phyloP scores from a whole-genome alignment of 1,140 invertebrate genomes.

The Macrotrachela quadricornifera region DNA sequence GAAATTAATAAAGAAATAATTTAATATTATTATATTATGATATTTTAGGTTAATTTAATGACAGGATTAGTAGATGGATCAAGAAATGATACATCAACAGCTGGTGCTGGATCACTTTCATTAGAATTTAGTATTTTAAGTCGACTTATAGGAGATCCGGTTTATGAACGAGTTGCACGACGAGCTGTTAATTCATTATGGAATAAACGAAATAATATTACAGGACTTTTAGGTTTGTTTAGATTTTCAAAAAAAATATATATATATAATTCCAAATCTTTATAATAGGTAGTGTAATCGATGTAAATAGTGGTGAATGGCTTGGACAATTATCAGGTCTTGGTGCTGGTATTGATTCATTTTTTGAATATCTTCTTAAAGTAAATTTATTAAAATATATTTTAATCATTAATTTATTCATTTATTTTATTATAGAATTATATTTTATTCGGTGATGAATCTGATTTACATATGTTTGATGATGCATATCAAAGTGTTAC shows the following conservation, averaged over 20 bases:
- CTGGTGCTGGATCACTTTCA: conserved; percentile 42
- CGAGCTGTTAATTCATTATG: conserved; percentile 37
- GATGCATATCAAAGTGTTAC: conserved; percentile 40
- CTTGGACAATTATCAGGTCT: conserved; percentile 39
- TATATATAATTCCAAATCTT: conserved; percentile 9
- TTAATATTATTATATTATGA: not conserved
- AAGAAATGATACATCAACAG: conserved; percentile 42
- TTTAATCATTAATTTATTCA: too few species aligned
- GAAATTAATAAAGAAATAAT: not conserved
- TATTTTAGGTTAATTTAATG: conserved; percentile 36
- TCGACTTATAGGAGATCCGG: conserved; percentile 38
- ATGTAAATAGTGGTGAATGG: conserved; percentile 45
- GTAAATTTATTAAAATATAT: conserved; percentile 18
- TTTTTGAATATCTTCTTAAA: conserved; percentile 47
- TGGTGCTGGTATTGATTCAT: conserved; percentile 47
- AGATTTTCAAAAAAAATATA: not conserved
- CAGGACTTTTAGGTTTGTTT: conserved; percentile 39
- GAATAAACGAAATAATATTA: conserved; percentile 37
- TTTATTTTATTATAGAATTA: too few species aligned
- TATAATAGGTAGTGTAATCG: conserved; percentile 40
- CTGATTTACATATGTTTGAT: conserved; percentile 40
- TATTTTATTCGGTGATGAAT: conserved; percentile 42
- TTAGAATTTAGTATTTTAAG: conserved; percentile 45
- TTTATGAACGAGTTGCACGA: conserved; percentile 40
- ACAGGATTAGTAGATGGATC: conserved; percentile 36